Conservation (phyloP, 2,888 invertebrate species). For the Cantharis rufa region DNA sequence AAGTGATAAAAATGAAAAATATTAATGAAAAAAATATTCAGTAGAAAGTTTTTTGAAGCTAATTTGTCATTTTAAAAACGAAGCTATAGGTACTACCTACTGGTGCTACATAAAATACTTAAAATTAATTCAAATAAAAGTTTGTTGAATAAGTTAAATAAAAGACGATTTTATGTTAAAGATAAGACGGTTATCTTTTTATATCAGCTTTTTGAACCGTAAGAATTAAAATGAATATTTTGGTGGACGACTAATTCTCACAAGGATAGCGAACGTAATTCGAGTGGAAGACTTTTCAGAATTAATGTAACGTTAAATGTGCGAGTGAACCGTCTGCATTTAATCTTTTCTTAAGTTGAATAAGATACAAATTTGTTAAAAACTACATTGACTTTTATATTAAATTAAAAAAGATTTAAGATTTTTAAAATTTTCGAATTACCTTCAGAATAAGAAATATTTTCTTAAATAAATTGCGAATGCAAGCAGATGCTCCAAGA, state of each 20-base stretch:
- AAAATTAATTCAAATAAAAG: background rate
- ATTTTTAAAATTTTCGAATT: constrained; percentile 1
- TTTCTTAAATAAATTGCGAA: constrained; percentile 8
- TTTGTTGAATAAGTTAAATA: constrained; percentile 8
- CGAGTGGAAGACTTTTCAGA: constrained; percentile 29
- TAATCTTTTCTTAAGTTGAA: constrained; percentile 19
- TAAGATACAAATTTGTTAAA: constrained; percentile 7
- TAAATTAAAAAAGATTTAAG: constrained; percentile 5
- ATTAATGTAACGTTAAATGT: constrained; percentile 35
- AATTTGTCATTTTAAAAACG: background rate
- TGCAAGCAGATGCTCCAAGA: constrained; percentile 4
- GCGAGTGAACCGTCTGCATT: constrained; percentile 34
- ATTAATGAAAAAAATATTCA: background rate
- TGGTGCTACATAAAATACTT: background rate
- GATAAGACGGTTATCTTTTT: constrained; percentile 19
- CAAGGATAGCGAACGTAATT: constrained; percentile 25
- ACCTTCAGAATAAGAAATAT: constrained; percentile 12
- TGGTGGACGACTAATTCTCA: constrained; percentile 20
- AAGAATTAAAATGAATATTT: constrained; percentile 21
- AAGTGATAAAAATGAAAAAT: background rate
- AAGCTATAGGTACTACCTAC: background rate
- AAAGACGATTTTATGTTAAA: constrained; percentile 13
- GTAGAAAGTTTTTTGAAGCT: background rate
- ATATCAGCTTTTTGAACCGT: constrained; percentile 1
- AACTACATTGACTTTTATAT: constrained; percentile 7